Conservation (phyloP, 64 coral and sea anemone genomes). For the Pocillopora damicornis region DNA sequence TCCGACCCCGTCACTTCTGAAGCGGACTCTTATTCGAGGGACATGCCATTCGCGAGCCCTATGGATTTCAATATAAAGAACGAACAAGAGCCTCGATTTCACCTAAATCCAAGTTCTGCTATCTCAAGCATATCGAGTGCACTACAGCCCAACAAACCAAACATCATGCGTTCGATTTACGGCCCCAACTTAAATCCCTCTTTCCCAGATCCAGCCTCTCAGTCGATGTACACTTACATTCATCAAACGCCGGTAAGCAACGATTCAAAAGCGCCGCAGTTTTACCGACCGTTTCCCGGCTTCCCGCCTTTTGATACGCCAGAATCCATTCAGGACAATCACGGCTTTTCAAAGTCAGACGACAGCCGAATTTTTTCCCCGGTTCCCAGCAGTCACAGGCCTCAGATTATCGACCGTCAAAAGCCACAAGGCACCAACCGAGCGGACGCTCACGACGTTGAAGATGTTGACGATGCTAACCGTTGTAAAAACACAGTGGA, state of each 20-base stretch:
- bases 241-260: conserved; percentile 51
- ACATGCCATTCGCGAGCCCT: conserved; percentile 33
- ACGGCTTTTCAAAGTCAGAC: conserved; percentile 55
- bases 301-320: conserved; percentile 61
- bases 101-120: conserved; percentile 58
- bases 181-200: conserved; percentile 61
- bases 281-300: conserved; percentile 66
- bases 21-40: conserved; percentile 13
- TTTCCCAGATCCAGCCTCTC: conserved; percentile 57
- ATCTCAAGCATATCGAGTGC: conserved; percentile 61
- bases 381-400: conserved; percentile 48
- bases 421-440: conserved; percentile 44
- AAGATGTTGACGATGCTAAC: conserved; percentile 93
- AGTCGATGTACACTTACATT: conserved; percentile 81
- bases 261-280: conserved; percentile 68
- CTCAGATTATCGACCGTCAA: conserved; percentile 56
- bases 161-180: conserved; percentile 71
- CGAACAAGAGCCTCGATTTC: conserved; percentile 57
- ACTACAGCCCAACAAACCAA: conserved; percentile 45
- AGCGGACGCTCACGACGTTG: conserved; percentile 80
- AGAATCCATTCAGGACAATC: conserved; percentile 50
- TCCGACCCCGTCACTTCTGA: conserved; percentile 12
- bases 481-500: conserved; percentile 98
- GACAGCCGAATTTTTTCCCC: conserved; percentile 54
- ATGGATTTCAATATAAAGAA: conserved; percentile 56